These are phyloP conservation scores for Mus pahari DNA, from an alignment of 2,113 vertebrate species.

Conservation along the genomic window DNA sequence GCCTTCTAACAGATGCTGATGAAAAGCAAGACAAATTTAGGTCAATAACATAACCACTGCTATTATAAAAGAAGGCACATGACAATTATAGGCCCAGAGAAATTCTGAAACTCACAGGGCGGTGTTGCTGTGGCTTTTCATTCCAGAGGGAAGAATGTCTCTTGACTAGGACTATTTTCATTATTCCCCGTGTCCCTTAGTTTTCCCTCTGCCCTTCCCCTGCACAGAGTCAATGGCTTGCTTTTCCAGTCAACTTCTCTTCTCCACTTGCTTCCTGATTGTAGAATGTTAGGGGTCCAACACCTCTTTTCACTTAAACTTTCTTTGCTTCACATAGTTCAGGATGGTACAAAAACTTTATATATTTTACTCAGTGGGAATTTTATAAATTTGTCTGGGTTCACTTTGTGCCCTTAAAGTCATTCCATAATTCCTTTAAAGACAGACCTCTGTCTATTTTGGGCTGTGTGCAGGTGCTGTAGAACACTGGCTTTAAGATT, in stretches of 20 bases:
- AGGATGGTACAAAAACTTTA: constrained; percentile 4
- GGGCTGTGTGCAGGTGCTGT: constrained; percentile 29
- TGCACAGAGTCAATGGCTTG: not conserved
- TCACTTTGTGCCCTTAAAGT: constrained; percentile 39
- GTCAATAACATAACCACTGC: not conserved
- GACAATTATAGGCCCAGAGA: not conserved
- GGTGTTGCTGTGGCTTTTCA: not conserved
- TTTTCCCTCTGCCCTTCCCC: not conserved
- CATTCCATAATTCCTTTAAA: constrained; percentile 67
- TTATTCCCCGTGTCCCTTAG: not conserved
- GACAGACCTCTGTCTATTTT: constrained; percentile 63
- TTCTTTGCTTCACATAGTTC: constrained; percentile 10
- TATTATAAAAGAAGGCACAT: not conserved
- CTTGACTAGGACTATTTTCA: not conserved
- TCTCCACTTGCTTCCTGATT: not conserved
- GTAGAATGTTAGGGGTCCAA: not conserved
- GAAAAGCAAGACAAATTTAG: not conserved
- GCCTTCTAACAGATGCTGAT: not conserved
- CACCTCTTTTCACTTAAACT: constrained; percentile 41
- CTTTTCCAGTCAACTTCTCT: not conserved
- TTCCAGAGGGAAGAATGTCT: not conserved
- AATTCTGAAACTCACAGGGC: not conserved
- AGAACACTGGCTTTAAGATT: constrained; percentile 49
- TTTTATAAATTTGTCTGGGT: constrained; percentile 41
- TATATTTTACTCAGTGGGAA: constrained; percentile 2